phyloP scores from a whole-genome alignment of 2,113 vertebrate species.

The Elachura formosa region DNA sequence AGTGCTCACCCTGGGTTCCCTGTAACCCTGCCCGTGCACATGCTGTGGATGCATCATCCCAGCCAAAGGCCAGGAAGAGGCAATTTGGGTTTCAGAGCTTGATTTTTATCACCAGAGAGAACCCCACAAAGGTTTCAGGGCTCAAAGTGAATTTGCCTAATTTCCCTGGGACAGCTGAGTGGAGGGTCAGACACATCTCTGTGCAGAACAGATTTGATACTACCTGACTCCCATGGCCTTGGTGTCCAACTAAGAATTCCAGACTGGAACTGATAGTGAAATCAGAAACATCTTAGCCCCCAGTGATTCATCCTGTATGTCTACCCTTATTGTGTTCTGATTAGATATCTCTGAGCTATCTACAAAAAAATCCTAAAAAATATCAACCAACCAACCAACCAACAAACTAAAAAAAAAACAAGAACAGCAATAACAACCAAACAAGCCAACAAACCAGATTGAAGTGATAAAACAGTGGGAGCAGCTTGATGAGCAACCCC shows the following conservation, averaged over 20 bases:
- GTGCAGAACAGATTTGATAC: neutral
- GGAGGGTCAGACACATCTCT: rapidly evolving
- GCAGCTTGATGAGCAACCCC: neutral
- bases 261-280: neutral
- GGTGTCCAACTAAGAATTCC: neutral
- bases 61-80: neutral
- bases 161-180: neutral
- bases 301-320: neutral
- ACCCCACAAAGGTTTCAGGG: neutral
- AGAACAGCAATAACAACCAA: too few species aligned
- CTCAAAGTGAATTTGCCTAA: neutral
- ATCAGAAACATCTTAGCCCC: neutral
- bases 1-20: rapidly evolving
- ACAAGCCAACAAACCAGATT: too few species aligned
- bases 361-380: neutral
- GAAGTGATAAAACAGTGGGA: neutral
- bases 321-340: neutral
- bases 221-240: neutral
- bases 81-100: neutral
- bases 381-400: too few species aligned
- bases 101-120: neutral
- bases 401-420: neutral
- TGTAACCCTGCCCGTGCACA: neutral
- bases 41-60: neutral
- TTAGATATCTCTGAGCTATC: neutral